These are phyloP conservation scores for Daphoenositta chrysoptera DNA, from an alignment of 2,113 vertebrate species.

Conservation along the genomic window DNA sequence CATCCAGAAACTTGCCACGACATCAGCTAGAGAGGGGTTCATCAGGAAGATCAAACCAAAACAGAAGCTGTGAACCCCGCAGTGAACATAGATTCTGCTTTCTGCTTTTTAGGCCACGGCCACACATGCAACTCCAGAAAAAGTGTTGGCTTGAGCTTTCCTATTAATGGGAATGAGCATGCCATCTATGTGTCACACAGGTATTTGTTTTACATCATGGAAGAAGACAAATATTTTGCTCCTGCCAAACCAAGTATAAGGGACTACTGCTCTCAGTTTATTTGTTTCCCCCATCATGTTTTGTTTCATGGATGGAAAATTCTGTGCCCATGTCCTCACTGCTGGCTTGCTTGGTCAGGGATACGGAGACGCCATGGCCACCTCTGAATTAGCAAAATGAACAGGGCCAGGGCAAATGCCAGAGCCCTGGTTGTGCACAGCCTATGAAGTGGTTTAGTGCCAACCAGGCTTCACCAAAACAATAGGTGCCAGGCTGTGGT, in stretches of 20 bases:
- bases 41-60: background rate
- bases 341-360: background rate
- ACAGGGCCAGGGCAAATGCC: background rate
- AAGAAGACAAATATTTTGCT: background rate
- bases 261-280: background rate
- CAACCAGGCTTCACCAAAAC: background rate
- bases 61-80: background rate
- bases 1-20: background rate
- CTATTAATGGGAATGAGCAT: background rate
- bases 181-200: background rate
- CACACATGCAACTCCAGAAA: background rate
- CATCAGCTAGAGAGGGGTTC: background rate
- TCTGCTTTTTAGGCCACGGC: background rate
- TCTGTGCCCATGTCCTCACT: background rate
- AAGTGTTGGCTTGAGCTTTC: background rate
- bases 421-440: background rate
- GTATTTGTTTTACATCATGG: background rate
- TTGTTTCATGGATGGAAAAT: background rate
- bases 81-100: background rate
- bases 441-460: background rate
- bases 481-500: background rate
- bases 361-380: background rate
- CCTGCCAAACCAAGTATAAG: background rate
- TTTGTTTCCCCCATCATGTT: background rate
- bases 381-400: background rate